Evolutionary conservation across 2,797 vertebrate species (phyloP).

Genomic region (Aldrovandia affinis): DNA sequence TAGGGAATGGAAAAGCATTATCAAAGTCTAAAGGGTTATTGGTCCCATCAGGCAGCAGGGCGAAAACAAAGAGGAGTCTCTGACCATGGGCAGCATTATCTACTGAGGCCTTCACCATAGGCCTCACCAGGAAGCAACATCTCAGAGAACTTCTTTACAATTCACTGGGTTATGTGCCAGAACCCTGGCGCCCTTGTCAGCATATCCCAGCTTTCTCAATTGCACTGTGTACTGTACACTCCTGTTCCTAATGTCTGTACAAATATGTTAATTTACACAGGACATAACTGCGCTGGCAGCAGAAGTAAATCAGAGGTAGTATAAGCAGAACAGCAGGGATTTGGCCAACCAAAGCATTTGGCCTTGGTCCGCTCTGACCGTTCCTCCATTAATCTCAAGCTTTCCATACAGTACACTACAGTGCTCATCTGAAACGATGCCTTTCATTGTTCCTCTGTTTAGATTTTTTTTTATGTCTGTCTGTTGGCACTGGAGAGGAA

Average conservation of each 20-base stretch:
- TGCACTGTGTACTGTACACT: background rate
- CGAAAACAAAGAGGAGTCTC: background rate
- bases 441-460: background rate
- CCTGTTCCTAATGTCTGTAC: background rate
- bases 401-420: background rate
- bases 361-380: background rate
- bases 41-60: background rate
- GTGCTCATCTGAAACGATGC: background rate
- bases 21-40: background rate
- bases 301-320: slow-evolving; percentile 13
- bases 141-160: background rate
- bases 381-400: slow-evolving; percentile 1
- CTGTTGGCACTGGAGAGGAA: background rate
- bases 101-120: background rate
- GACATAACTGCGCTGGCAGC: slow-evolving; percentile 6
- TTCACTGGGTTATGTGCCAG: background rate
- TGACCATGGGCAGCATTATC: background rate
- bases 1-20: background rate
- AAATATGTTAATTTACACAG: background rate
- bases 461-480: background rate
- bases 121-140: slow-evolving; percentile 4
- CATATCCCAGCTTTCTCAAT: background rate
- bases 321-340: background rate
- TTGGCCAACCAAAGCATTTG: background rate
- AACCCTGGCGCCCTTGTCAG: background rate